Evolutionary conservation across 1,140 invertebrate genomes (phyloP).

Genomic region (Eumaeus atala): DNA sequence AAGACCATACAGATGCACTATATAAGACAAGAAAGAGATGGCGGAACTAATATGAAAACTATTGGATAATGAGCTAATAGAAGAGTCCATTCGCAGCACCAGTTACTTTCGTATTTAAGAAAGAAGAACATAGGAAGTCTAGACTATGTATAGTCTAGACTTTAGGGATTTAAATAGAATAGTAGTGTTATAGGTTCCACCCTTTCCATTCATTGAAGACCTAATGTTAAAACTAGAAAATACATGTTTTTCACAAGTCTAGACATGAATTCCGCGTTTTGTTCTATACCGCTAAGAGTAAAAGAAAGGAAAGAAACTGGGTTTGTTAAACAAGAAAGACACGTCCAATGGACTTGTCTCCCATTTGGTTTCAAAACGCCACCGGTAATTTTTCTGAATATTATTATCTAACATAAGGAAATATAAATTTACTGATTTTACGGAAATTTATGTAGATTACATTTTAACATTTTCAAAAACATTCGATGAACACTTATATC

Average conservation of each 20-base stretch:
- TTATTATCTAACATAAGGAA: background rate
- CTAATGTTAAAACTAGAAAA: background rate
- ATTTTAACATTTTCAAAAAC: background rate
- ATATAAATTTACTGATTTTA: background rate
- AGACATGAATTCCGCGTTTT: too few species aligned
- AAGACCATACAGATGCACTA: constrained; percentile 8
- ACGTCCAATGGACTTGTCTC: background rate
- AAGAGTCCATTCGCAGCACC: too few species aligned
- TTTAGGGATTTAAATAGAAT: too few species aligned
- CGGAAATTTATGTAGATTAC: background rate
- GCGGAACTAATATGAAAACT: background rate
- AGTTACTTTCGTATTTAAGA: too few species aligned
- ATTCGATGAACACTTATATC: background rate
- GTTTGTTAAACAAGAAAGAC: background rate
- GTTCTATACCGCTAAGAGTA: background rate
- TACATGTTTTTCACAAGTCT: too few species aligned
- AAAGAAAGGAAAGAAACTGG: background rate
- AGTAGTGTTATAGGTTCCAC: too few species aligned
- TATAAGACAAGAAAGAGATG: constrained; percentile 15
- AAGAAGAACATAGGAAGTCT: too few species aligned
- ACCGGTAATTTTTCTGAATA: background rate
- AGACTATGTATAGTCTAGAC: too few species aligned
- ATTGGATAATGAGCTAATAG: too few species aligned
- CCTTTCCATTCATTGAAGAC: too few species aligned
- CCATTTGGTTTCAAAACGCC: background rate